Conservation (phyloP, 2,797 vertebrate species). For the Channa striata region DNA sequence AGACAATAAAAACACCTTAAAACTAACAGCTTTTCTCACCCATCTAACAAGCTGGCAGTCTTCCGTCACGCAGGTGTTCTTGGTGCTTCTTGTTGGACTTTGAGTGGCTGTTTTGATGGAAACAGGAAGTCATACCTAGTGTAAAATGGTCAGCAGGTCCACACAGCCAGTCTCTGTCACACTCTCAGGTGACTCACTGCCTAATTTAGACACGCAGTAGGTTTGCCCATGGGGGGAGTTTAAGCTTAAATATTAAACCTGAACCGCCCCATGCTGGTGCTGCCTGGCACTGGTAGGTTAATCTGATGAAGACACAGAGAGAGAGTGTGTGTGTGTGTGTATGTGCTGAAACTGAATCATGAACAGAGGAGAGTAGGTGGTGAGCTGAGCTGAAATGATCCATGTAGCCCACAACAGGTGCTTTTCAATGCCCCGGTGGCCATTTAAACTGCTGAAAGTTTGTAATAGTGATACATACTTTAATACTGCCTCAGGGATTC, state of each 20-base stretch:
- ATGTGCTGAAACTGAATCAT: conserved; percentile 18
- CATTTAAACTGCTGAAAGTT: background rate
- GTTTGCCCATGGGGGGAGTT: conserved; percentile 54
- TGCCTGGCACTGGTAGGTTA: conserved; percentile 59
- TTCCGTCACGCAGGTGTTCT: conserved; percentile 11
- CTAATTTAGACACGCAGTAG: conserved; percentile 26
- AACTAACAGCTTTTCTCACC: conserved; percentile 43
- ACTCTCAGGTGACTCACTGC: conserved; percentile 68
- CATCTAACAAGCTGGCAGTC: background rate
- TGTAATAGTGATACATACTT: background rate
- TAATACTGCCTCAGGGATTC: background rate
- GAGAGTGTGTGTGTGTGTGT: background rate
- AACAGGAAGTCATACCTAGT: conserved; percentile 29
- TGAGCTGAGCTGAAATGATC: conserved; percentile 14
- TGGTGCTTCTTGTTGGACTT: background rate
- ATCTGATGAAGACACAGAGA: conserved; percentile 52
- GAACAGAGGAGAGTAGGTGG: conserved; percentile 30
- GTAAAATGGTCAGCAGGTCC: conserved; percentile 65
- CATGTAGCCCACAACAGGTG: conserved; percentile 24
- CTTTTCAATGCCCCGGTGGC: background rate
- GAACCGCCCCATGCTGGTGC: conserved; percentile 49
- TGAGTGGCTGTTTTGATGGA: conserved; percentile 15
- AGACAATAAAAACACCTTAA: background rate
- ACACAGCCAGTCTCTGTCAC: conserved; percentile 42
- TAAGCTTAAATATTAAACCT: conserved; percentile 83